phyloP scores from a whole-genome alignment of 2,113 vertebrate genomes.

The Barnardius zonarius region DNA sequence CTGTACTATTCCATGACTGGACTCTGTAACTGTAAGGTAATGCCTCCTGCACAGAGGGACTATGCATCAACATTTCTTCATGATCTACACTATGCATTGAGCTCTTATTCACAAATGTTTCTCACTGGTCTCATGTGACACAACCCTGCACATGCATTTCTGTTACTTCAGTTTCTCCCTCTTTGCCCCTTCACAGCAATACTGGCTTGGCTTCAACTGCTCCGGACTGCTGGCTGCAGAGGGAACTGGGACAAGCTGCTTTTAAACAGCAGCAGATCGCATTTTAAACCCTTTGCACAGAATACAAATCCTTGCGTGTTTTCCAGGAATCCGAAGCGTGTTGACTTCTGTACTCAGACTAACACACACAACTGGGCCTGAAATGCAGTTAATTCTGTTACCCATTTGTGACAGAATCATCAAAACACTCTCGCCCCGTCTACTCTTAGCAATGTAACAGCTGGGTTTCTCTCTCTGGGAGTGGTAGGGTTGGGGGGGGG shows the following conservation, averaged over 20 bases:
- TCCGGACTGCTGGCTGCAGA: background rate
- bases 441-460: background rate
- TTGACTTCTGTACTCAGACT: background rate
- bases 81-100: background rate
- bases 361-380: background rate
- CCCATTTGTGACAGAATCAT: background rate
- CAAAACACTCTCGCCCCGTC: background rate
- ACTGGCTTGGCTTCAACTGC: background rate
- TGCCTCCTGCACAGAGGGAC: background rate
- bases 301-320: background rate
- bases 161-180: background rate
- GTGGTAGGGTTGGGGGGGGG: fast-evolving
- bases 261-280: background rate
- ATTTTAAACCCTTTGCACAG: slow-evolving; percentile 1
- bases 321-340: slow-evolving; percentile 6
- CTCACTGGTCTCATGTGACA: background rate
- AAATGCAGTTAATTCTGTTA: background rate
- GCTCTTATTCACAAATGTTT: background rate
- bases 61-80: background rate
- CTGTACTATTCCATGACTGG: background rate
- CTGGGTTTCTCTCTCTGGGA: background rate
- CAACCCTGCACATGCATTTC: background rate
- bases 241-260: background rate
- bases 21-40: background rate
- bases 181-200: background rate